phyloP scores from a whole-genome alignment of 2,113 vertebrate species.

The Apteryx owenii region DNA sequence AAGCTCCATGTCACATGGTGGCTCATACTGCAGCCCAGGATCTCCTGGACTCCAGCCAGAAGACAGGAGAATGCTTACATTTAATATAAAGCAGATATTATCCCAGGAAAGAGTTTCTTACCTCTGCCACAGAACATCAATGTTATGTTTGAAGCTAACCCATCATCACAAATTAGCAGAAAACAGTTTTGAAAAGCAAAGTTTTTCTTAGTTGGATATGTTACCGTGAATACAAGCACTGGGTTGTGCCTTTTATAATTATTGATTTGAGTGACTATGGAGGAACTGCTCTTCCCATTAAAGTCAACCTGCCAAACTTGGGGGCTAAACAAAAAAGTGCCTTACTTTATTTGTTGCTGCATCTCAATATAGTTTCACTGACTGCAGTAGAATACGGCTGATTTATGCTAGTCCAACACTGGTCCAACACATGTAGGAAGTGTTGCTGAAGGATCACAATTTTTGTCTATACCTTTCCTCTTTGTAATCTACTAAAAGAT shows the following conservation, averaged over 20 bases:
- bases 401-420: neutral
- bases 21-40: too few species aligned
- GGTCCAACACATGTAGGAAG: neutral
- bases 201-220: neutral
- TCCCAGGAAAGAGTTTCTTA: neutral
- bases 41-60: neutral
- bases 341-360: neutral
- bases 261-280: neutral
- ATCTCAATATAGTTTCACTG: neutral
- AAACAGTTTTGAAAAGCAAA: neutral
- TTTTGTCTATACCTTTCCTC: neutral
- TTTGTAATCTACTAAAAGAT: neutral
- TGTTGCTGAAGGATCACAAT: accelerated
- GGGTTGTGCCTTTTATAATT: neutral
- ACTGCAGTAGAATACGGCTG: neutral
- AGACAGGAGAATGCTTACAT: neutral
- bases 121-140: neutral
- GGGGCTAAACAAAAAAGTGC: neutral
- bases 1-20: neutral
- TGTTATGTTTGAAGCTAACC: neutral
- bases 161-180: neutral
- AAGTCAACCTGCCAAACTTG: neutral
- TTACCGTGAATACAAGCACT: neutral
- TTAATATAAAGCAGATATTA: neutral
- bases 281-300: neutral